Percentiles rank a stretch among this genome's conserved stretches.
These are phyloP conservation scores for Danionella dracula DNA, from an alignment of 2,797 vertebrate genomes.

Conservation along the genomic window DNA sequence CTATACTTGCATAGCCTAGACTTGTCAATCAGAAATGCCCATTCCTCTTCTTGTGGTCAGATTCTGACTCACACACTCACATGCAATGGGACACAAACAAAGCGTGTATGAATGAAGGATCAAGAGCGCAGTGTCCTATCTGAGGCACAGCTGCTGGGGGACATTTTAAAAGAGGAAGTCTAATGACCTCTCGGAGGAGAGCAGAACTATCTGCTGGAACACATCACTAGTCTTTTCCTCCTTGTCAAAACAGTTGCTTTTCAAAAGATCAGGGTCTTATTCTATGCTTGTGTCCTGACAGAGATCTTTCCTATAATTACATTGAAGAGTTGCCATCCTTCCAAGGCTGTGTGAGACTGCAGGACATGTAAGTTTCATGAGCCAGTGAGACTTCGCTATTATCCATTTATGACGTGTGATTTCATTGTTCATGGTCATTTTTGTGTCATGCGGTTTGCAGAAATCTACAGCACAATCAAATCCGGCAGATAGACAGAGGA, in stretches of 20 bases:
- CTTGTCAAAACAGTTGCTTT: slow-evolving; percentile 2
- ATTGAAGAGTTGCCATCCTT: slow-evolving; percentile 83
- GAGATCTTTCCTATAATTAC: slow-evolving; percentile 92
- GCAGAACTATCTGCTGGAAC: neutral
- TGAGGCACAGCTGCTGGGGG: slow-evolving; percentile 22
- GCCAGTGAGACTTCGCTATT: neutral
- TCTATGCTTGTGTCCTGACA: slow-evolving; percentile 49
- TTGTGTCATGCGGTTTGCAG: slow-evolving; percentile 60
- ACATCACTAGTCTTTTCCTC: slow-evolving; percentile 19
- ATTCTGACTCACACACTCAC: neutral
- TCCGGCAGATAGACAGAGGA: slow-evolving; percentile 77
- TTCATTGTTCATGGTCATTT: neutral
- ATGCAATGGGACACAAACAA: neutral
- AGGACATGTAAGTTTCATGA: slow-evolving; percentile 91
- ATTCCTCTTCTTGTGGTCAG: neutral
- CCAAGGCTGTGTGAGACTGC: slow-evolving; percentile 80
- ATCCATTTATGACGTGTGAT: neutral
- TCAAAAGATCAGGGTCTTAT: neutral
- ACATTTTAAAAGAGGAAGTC: slow-evolving; percentile 30
- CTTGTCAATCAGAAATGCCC: slow-evolving; percentile 10
- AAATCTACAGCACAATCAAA: slow-evolving; percentile 88
- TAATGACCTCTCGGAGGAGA: slow-evolving; percentile 47
- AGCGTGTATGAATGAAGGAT: slow-evolving; percentile 6
- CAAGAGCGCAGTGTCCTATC: slow-evolving; percentile 6
- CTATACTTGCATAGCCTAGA: neutral